Evolutionary conservation across 1,140 invertebrate species (phyloP), one percentile per base, ranked within the genome.

Genomic region (Teleogryllus occipitalis): DNA sequence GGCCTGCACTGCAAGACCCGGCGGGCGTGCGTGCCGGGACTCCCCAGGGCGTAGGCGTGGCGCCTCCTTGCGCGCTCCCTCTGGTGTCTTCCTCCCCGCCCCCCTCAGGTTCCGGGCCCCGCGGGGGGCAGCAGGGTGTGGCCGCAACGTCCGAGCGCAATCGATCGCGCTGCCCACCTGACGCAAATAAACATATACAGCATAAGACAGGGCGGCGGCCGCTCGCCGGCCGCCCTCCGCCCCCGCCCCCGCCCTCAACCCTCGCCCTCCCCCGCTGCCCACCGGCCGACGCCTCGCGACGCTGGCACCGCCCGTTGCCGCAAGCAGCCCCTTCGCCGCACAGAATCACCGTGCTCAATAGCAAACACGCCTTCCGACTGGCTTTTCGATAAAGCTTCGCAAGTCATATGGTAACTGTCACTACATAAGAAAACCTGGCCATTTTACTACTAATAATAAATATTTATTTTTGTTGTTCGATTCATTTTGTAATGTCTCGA

Each of bases 1-100:
- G 54, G 18, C 54, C 10, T 10, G 18, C 54, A 39, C 10, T 10
- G 54, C 54, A 65, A 18, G 76, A 47, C 76, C 76, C 76, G 46
- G 48, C 76, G 76, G 47, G 75, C 75, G 75, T 76, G 76, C 48
- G 76, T 77, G 76, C 27, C 14, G 79, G 14, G 75, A 22, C 73
- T 77, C 79, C 79, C 79, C 46, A 21, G 79, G 79, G 79, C 75
- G 79, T 80, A 80, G 79, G 79, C 79, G 79, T 80, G 79, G 79
- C 76, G 75, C 79, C 79, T 76, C 76, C 79, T 80, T 80, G 79
- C 73, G 47, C 47, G 47, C 75, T 77, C 78, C 73, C 78, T 48
- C 78, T 22, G 72, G 72, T 80, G 79, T 80, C 79, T 80, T 80
- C 75, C 49, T 74, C 74, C 39, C 49, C 39, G 22, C 75, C 73